A percentile compares a stretch with the other conserved stretches of the same genome.
Evolutionary conservation across 92 coral and sea anemone genomes (phyloP).

Genomic region (Epizoanthus fatuus): DNA sequence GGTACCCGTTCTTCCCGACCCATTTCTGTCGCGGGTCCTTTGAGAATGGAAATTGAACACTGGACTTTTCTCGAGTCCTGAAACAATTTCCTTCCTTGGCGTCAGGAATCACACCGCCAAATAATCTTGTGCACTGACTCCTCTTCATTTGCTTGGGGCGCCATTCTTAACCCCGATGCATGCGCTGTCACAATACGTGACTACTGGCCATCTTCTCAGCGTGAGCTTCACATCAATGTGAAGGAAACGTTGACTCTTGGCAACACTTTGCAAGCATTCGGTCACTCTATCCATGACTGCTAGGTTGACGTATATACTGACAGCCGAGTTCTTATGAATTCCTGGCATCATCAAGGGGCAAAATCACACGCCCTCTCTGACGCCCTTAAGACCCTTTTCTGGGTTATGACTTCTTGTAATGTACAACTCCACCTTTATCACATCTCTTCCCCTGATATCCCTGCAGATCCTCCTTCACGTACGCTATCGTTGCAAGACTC

Average conservation of each 20-base stretch:
- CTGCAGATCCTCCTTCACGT: conserved; percentile 51
- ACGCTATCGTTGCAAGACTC: conserved; percentile 42
- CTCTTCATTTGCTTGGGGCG: conserved; percentile 57
- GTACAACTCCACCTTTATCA: conserved; percentile 32
- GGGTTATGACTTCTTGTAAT: conserved; percentile 32
- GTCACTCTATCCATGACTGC: too few relatives aligned
- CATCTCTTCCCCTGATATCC: conserved; percentile 17
- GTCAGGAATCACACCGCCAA: conserved; percentile 42
- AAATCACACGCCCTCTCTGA: too few relatives aligned
- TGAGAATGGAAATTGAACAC: conserved; percentile 32
- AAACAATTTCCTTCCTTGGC: conserved; percentile 53
- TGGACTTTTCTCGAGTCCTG: conserved; percentile 61
- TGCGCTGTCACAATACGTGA: conserved; percentile 9
- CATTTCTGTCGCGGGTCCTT: conserved; percentile 11
- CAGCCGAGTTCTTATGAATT: too few relatives aligned
- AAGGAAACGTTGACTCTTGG: too few relatives aligned
- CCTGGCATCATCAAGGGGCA: too few relatives aligned
- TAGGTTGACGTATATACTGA: too few relatives aligned
- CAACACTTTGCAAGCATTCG: too few relatives aligned
- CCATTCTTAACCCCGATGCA: conserved; percentile 18
- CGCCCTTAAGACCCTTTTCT: neutral
- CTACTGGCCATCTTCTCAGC: conserved; percentile 30
- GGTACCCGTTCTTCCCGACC: conserved; percentile 11
- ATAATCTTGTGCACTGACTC: conserved; percentile 51
- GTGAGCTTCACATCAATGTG: too few relatives aligned